Percentiles rank a stretch among this genome's conserved stretches.
These are phyloP conservation scores for Pandemis corylana DNA, from an alignment of 2,888 invertebrate genomes.

Conservation along the genomic window DNA sequence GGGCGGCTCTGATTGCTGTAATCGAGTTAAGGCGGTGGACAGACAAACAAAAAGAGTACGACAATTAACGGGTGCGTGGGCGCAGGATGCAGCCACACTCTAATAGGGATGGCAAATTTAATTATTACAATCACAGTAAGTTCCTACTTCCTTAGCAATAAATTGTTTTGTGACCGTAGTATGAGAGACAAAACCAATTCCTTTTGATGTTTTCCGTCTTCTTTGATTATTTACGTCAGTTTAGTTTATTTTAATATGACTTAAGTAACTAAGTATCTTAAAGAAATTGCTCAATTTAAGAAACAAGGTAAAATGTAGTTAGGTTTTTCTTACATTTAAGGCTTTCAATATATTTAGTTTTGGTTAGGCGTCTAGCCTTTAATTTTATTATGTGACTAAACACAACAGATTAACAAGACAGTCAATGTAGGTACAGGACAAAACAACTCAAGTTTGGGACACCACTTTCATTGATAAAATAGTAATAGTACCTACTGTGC, in stretches of 20 bases:
- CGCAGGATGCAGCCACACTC: slow-evolving; percentile 63
- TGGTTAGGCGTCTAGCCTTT: too few relatives aligned
- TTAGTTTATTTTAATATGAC: background rate
- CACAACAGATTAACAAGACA: background rate
- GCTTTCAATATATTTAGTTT: too few relatives aligned
- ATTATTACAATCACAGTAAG: slow-evolving; percentile 48
- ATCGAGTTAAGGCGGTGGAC: slow-evolving; percentile 76
- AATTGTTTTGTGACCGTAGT: slow-evolving; percentile 1
- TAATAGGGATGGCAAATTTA: slow-evolving; percentile 60
- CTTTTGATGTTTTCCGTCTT: background rate
- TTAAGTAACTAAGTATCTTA: too few relatives aligned
- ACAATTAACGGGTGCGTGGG: slow-evolving; percentile 78
- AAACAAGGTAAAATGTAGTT: too few relatives aligned
- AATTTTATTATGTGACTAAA: too few relatives aligned
- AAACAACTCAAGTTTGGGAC: too few relatives aligned
- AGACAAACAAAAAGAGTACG: slow-evolving; percentile 80
- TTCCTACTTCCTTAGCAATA: slow-evolving; percentile 35
- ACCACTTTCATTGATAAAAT: background rate
- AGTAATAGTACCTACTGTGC: slow-evolving; percentile 1
- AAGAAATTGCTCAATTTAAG: too few relatives aligned
- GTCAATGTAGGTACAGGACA: too few relatives aligned
- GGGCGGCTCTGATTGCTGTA: slow-evolving; percentile 80
- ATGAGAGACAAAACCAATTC: background rate
- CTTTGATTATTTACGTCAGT: background rate
- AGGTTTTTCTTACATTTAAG: too few relatives aligned